These are phyloP conservation scores for Drosophila atroscutellata DNA, from an alignment of 2,888 invertebrate species.

Conservation along the genomic window DNA sequence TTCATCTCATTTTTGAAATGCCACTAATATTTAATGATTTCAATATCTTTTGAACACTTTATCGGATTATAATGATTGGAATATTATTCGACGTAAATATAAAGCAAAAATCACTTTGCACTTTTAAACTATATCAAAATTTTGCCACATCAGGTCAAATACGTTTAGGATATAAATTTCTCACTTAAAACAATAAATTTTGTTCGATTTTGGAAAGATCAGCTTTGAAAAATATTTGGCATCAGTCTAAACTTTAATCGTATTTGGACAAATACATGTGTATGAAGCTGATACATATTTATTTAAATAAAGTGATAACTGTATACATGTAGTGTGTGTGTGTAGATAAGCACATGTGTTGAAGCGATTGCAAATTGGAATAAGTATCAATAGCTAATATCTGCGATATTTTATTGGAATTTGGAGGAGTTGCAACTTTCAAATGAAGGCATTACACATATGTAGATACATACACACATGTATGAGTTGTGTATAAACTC, in stretches of 20 bases:
- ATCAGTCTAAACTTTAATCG: background rate
- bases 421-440: background rate
- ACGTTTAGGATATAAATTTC: background rate
- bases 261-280: conserved; percentile 2
- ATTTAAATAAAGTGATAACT: conserved; percentile 5
- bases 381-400: background rate
- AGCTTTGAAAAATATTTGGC: background rate
- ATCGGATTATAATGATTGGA: background rate
- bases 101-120: background rate
- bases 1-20: background rate
- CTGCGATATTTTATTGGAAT: background rate
- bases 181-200: background rate
- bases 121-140: background rate
- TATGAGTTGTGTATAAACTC: background rate
- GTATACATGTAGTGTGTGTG: background rate
- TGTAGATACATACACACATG: background rate
- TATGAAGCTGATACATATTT: conserved; percentile 1
- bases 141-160: background rate
- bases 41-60: background rate
- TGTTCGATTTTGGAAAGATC: background rate
- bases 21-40: background rate
- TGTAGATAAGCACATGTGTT: background rate
- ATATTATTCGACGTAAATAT: background rate
- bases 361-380: background rate
- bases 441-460: background rate